Conservation (phyloP, 35 echinoderm and acorn worm genomes). For the Lytechinus variegatus region DNA sequence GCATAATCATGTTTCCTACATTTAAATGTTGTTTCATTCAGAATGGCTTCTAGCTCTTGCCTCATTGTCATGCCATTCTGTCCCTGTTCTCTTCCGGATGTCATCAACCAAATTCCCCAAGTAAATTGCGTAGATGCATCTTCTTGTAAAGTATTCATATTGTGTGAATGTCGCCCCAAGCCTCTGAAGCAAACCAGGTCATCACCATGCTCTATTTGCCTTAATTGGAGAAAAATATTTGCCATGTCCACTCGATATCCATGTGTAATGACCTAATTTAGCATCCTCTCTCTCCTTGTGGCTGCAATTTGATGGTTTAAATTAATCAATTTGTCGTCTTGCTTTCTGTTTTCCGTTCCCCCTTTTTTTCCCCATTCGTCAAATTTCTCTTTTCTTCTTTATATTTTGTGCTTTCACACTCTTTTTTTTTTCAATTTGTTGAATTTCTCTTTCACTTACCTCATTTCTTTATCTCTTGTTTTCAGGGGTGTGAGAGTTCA, state of each 20-base stretch:
- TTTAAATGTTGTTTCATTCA: background rate
- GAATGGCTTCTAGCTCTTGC: background rate
- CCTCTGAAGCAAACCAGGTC: background rate
- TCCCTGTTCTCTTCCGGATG: background rate
- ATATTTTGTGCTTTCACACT: background rate
- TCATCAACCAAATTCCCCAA: background rate
- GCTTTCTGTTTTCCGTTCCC: background rate
- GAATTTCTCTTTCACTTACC: background rate
- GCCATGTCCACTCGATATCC: background rate
- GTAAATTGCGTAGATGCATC: background rate
- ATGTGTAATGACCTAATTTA: background rate
- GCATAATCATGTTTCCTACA: background rate
- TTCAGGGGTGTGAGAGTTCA: too few species aligned
- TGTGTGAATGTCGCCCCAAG: background rate
- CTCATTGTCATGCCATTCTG: background rate
- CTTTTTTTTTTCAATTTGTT: background rate
- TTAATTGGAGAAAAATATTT: background rate
- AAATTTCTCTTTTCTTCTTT: background rate
- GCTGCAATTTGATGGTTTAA: background rate
- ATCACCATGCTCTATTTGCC: background rate
- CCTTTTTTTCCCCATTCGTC: background rate
- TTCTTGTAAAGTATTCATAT: background rate
- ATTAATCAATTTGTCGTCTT: slow-evolving; percentile 15
- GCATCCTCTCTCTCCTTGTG: background rate
- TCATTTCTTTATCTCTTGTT: background rate